Conservation (phyloP, 2,888 invertebrate species). For the Lochmaea capreae region DNA sequence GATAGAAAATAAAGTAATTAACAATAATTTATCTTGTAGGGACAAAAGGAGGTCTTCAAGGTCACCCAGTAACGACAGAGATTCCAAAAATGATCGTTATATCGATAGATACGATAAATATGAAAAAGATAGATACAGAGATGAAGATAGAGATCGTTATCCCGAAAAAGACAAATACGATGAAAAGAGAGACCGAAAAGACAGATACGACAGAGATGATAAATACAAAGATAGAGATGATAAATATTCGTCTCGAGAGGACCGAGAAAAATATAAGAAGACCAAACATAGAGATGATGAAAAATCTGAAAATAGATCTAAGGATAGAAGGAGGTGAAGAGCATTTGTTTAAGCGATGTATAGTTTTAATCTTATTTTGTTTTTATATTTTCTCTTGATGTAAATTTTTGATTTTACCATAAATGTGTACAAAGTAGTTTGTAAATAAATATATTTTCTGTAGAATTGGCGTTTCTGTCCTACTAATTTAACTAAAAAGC, state of each 20-base stretch:
- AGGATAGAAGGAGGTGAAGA: slow-evolving; percentile 65
- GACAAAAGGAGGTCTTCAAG: slow-evolving; percentile 62
- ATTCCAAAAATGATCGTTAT: slow-evolving; percentile 61
- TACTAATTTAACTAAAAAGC: not conserved
- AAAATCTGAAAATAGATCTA: slow-evolving; percentile 54
- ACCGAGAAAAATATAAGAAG: slow-evolving; percentile 55
- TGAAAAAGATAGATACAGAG: slow-evolving; percentile 55
- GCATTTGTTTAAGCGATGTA: slow-evolving; percentile 56
- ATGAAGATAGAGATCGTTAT: slow-evolving; percentile 54
- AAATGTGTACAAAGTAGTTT: slow-evolving; percentile 35
- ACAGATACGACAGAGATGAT: slow-evolving; percentile 56
- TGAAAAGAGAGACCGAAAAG: slow-evolving; percentile 58
- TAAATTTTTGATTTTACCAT: slow-evolving; percentile 35
- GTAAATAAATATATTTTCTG: slow-evolving; percentile 39
- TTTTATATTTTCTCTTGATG: slow-evolving; percentile 11
- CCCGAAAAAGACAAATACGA: slow-evolving; percentile 55
- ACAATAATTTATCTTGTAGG: slow-evolving; percentile 53
- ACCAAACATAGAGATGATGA: slow-evolving; percentile 56
- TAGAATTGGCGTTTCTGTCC: not conserved
- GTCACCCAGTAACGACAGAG: slow-evolving; percentile 63
- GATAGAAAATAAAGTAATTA: not conserved
- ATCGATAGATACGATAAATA: slow-evolving; percentile 60
- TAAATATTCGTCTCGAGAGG: slow-evolving; percentile 54
- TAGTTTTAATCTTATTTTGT: not conserved
- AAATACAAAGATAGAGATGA: slow-evolving; percentile 56